These are phyloP conservation scores for Protobothrops mucrosquamatus DNA, from an alignment of 2,113 vertebrate genomes.

Conservation along the genomic window DNA sequence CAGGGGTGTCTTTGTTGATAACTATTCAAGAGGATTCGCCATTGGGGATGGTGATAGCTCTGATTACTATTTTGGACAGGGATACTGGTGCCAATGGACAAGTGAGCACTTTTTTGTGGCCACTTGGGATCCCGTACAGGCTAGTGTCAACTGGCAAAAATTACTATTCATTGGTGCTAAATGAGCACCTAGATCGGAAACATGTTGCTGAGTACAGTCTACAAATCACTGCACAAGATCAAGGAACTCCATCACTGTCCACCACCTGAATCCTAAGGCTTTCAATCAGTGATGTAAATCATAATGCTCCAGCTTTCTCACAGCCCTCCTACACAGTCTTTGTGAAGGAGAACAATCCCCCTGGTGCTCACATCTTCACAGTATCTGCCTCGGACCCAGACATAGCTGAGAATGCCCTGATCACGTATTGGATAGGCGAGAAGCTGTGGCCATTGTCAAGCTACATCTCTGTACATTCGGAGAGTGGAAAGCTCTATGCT, in stretches of 20 bases:
- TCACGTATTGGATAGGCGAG: no score
- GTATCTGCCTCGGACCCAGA: no score
- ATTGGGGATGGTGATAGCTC: conserved; percentile 75
- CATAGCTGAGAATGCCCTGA: no score
- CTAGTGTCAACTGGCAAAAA: conserved; percentile 55
- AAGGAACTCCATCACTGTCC: conserved; percentile 61
- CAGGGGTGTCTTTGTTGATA: conserved; percentile 72
- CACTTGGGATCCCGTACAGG: conserved; percentile 47
- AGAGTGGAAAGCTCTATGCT: no score
- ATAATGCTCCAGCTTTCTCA: no score
- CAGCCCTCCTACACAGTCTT: no score
- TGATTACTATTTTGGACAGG: conserved; percentile 80
- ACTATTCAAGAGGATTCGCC: conserved; percentile 75
- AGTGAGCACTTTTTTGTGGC: conserved; percentile 58
- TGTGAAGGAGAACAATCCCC: no score
- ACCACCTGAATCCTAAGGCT: conserved; percentile 61
- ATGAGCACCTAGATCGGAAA: conserved; percentile 74
- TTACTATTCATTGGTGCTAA: conserved; percentile 65
- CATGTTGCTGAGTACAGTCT: conserved; percentile 61
- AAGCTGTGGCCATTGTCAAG: no score
- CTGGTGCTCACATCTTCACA: no score
- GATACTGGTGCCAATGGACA: conserved; percentile 76
- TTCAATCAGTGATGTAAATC: conserved; percentile 41
- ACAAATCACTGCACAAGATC: conserved; percentile 57
- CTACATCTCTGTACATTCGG: no score